phyloP scores from a whole-genome alignment of 2,113 vertebrate genomes.

The Trogon surrucura region DNA sequence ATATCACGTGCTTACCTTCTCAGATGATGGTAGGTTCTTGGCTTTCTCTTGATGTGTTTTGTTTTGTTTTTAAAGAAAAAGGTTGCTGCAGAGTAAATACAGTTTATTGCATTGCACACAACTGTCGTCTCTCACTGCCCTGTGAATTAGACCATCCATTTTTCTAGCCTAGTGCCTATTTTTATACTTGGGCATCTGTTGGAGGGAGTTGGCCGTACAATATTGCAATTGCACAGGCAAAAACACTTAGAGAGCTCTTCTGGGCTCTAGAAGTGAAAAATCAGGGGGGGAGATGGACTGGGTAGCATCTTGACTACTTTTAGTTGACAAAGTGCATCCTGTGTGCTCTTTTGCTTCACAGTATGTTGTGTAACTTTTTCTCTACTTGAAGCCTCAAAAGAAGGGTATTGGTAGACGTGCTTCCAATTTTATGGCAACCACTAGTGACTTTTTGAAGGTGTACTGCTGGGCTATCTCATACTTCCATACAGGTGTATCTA shows the following conservation, averaged over 20 bases:
- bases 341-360: background rate
- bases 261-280: background rate
- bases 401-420: background rate
- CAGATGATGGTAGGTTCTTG: background rate
- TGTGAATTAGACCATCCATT: background rate
- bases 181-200: background rate
- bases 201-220: background rate
- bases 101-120: background rate
- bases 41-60: background rate
- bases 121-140: background rate
- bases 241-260: background rate
- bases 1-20: accelerated
- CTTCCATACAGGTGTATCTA: background rate
- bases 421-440: background rate
- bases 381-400: background rate
- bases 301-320: background rate
- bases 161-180: background rate
- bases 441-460: background rate
- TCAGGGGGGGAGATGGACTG: background rate
- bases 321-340: background rate
- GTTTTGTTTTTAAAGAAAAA: background rate
- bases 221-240: background rate
- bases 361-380: background rate
- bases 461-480: accelerated
- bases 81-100: background rate